Conservation (phyloP, 2,113 vertebrate species). For the Heptranchias perlo region DNA sequence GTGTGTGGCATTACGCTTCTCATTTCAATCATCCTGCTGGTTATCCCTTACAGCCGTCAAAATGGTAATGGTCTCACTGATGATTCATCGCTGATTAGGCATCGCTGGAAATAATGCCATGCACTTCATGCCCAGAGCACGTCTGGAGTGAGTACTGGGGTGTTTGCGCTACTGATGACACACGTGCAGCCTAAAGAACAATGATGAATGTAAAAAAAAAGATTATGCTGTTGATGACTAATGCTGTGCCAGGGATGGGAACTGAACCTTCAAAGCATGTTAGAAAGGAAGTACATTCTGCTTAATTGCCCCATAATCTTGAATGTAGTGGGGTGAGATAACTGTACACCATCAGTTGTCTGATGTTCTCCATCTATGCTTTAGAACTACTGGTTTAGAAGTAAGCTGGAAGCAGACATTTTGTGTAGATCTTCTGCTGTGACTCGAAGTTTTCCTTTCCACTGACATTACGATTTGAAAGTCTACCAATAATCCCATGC, state of each 20-base stretch:
- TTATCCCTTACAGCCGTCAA: conserved; percentile 60
- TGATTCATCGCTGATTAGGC: conserved; percentile 83
- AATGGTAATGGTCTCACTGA: conserved; percentile 74
- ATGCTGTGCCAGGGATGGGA: not conserved
- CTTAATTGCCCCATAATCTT: not conserved
- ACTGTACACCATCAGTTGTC: not conserved
- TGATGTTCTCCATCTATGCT: not conserved
- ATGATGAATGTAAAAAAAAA: not conserved
- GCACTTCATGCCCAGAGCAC: not conserved
- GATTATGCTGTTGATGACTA: not conserved
- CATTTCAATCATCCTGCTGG: conserved; percentile 66
- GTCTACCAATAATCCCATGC: too few species aligned
- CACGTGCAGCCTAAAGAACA: not conserved
- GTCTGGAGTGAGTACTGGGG: not conserved
- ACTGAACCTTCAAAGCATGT: not conserved
- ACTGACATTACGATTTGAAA: not conserved
- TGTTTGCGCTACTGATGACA: conserved; percentile 14
- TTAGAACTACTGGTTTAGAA: not conserved
- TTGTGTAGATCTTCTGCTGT: not conserved
- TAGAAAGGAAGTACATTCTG: not conserved
- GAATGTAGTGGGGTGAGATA: not conserved
- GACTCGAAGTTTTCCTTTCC: not conserved
- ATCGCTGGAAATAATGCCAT: conserved; percentile 82
- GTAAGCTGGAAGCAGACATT: not conserved
- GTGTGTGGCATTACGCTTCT: conserved; percentile 76